Conservation (phyloP, 2,888 invertebrate genomes). For the Galerucella pusilla region DNA sequence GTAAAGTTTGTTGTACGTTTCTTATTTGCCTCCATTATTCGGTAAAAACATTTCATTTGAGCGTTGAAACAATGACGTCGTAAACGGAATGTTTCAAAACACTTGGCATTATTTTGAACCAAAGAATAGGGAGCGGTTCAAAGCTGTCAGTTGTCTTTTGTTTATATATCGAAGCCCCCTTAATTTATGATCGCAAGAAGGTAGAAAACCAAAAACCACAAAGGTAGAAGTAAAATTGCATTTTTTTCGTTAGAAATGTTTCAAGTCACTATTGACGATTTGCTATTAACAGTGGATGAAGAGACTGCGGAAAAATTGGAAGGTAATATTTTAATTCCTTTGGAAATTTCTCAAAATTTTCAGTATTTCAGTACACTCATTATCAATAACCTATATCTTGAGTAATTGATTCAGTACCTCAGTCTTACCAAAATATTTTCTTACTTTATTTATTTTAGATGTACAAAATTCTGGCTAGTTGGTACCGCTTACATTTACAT, state of each 20-base stretch:
- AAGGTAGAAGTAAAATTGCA: too few relatives aligned
- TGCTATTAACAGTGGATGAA: slow-evolving; percentile 19
- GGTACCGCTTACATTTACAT: slow-evolving; percentile 2
- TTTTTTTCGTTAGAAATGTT: slow-evolving; percentile 9
- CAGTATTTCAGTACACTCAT: slow-evolving; percentile 3
- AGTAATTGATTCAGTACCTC: too few relatives aligned
- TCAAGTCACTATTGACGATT: slow-evolving; percentile 22
- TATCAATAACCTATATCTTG: neutral
- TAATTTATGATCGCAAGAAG: too few relatives aligned
- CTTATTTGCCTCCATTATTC: too few relatives aligned
- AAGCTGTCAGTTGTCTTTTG: slow-evolving; percentile 10
- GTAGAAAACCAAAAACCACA: too few relatives aligned
- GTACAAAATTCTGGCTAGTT: neutral
- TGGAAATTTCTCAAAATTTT: slow-evolving; percentile 10
- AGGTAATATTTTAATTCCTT: slow-evolving; percentile 18
- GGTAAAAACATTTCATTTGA: too few relatives aligned
- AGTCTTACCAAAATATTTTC: too few relatives aligned
- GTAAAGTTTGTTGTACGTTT: too few relatives aligned
- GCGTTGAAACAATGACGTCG: too few relatives aligned
- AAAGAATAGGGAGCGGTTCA: slow-evolving; percentile 10
- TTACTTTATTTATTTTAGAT: too few relatives aligned
- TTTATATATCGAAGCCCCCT: neutral
- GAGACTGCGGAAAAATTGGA: too few relatives aligned
- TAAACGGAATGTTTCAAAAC: too few relatives aligned
- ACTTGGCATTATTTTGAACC: neutral